Evolutionary conservation across 92 coral and sea anemone species (phyloP).

Genomic region (Diadumene lineata): DNA sequence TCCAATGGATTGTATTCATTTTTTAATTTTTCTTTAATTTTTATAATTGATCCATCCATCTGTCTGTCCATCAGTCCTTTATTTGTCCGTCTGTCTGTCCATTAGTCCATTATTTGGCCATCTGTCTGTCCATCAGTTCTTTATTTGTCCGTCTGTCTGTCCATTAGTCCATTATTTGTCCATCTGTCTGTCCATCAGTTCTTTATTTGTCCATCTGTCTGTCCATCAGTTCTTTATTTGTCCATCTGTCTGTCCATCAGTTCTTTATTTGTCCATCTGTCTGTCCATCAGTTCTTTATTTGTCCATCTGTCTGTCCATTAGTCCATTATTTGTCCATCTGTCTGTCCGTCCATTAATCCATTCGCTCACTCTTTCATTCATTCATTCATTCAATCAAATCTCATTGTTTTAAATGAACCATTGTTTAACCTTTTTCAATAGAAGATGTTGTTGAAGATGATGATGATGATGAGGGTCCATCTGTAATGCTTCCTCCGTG

Average conservation of each 20-base stretch:
- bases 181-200: not conserved
- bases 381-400: not conserved
- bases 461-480: constrained; percentile 79
- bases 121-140: not conserved
- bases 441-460: constrained; percentile 16
- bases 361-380: not conserved
- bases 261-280: not conserved
- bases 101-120: too few species aligned
- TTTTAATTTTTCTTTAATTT: too few species aligned
- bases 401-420: too few species aligned
- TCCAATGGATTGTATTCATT: too few species aligned
- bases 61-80: too few species aligned
- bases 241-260: not conserved
- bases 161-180: not conserved
- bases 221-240: not conserved
- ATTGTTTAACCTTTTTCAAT: not conserved
- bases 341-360: not conserved
- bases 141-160: not conserved
- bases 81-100: too few species aligned
- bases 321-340: too few species aligned
- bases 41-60: too few species aligned
- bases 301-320: not conserved
- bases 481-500: constrained; percentile 92
- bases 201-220: not conserved
- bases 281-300: not conserved